A percentile compares a stretch with the other conserved stretches of the same genome.
These are phyloP conservation scores for Diplodus sargus DNA, from an alignment of 2,797 vertebrate species.

Conservation along the genomic window DNA sequence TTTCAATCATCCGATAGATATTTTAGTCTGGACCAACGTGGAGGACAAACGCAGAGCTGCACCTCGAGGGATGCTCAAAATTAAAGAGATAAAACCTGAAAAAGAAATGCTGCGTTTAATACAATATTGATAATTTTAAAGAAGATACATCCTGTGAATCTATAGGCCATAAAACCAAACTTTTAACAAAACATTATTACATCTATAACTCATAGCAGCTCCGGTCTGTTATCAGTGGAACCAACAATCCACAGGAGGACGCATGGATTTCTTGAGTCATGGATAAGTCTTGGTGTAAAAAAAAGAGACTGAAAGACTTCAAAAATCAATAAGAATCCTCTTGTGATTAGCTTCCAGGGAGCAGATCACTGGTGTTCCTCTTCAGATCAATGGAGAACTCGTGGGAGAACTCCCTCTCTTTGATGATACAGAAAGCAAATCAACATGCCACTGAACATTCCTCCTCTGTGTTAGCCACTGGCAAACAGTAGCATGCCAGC, in stretches of 20 bases:
- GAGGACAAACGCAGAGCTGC: not conserved
- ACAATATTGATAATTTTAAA: not conserved
- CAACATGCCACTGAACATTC: conserved; percentile 15
- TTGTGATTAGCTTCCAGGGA: conserved; percentile 45
- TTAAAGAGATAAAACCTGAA: no score
- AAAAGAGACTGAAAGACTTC: conserved; percentile 7
- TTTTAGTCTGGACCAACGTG: not conserved
- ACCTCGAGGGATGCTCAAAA: not conserved
- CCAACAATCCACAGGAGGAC: not conserved
- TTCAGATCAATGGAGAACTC: conserved; percentile 33
- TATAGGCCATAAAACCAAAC: not conserved
- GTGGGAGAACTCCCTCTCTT: conserved; percentile 11
- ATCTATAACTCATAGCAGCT: not conserved
- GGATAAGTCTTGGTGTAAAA: not conserved
- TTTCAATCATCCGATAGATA: no score
- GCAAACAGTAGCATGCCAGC: conserved; percentile 34
- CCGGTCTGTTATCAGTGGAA: not conserved
- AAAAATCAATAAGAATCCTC: conserved; percentile 15
- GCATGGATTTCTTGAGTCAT: not conserved
- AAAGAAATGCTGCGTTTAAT: not conserved
- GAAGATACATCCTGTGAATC: not conserved
- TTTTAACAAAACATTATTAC: not conserved
- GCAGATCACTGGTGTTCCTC: conserved; percentile 31
- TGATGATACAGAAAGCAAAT: conserved; percentile 42
- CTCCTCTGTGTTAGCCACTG: conserved; percentile 27